phyloP scores from a whole-genome alignment of 2,113 vertebrate genomes.

The Spea bombifrons region DNA sequence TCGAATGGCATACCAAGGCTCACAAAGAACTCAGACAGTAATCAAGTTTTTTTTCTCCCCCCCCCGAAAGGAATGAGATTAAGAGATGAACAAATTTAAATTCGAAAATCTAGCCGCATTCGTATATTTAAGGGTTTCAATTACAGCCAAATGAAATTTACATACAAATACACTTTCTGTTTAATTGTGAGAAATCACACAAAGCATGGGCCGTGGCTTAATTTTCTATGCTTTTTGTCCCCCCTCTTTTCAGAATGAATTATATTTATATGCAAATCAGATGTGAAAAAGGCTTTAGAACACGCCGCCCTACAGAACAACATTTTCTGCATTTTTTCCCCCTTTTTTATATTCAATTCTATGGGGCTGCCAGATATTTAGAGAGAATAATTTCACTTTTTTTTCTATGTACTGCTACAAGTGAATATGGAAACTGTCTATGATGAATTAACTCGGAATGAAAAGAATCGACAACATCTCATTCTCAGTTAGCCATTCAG shows the following conservation, averaged over 20 bases:
- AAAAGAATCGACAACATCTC: slow-evolving; percentile 13
- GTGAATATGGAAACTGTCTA: slow-evolving; percentile 23
- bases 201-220: slow-evolving; percentile 41
- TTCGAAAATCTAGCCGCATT: slow-evolving; percentile 40
- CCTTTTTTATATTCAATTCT: slow-evolving; percentile 27
- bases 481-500: slow-evolving; percentile 9
- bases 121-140: slow-evolving; percentile 40
- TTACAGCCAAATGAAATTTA: slow-evolving; percentile 38
- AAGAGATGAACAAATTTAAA: slow-evolving; percentile 44
- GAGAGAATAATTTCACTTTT: slow-evolving; percentile 23
- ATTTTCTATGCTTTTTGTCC: slow-evolving; percentile 37
- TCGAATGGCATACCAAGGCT: slow-evolving; percentile 17
- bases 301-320: slow-evolving; percentile 22
- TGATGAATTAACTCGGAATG: slow-evolving; percentile 5
- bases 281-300: slow-evolving; percentile 34
- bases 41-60: slow-evolving; percentile 22
- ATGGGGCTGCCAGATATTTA: slow-evolving; percentile 23
- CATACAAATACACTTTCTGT: slow-evolving; percentile 46
- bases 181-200: slow-evolving; percentile 38
- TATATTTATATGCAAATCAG: slow-evolving; percentile 49
- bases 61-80: slow-evolving; percentile 39
- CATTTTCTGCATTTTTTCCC: slow-evolving; percentile 13
- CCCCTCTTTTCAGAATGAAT: slow-evolving; percentile 31
- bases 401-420: slow-evolving; percentile 15
- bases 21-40: slow-evolving; percentile 24